Base-by-base conservation (phyloP, 2,797 vertebrate genomes). In the Danio tinwini region DNA sequence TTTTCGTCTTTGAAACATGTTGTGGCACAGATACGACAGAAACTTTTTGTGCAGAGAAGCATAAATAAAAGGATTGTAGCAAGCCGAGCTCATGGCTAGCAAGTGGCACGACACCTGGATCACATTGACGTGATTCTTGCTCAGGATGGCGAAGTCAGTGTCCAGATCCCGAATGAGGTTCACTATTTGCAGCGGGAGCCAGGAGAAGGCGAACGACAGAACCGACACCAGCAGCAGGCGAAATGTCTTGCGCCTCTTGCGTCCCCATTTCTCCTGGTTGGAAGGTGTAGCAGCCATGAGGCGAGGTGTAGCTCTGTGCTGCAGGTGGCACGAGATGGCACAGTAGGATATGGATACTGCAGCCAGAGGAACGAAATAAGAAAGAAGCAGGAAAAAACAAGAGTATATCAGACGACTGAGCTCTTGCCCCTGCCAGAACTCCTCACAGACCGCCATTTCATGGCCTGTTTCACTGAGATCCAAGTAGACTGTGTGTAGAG, bases 41-140 rank as follows among this genome's bases (percentile, higher is more conserved):
- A 95, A 93, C 88, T 96, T 97, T 83, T 94, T 63, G 0, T 97
- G 96, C 50, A 97, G 85, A 0, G 95, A 96, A 58, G 96, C 96
- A 0, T 97, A 97, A 86, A 97, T 96, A 75, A 97, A 97, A 0
- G 96, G 96, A 89, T 97, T 97, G 91, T 95, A 97, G 91, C 96
- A 97, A 50, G 96, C 87, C 0, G 96, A 97, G 90, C 94, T 96
- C 96, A 97, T 97, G 72, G 96, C 95, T 0, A 96, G 72, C 86
- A 96, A 91, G 90, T 96, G 96, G 72, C 94, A 95, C 0, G 95
- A 95, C 76, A 97, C 93, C 89, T 97, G 96, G 84, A 96, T 92
- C 83, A 96, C 89, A 0, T 96, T 96, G 64, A 96, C 69, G 0
- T 96, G 95, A 68, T 90, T 91, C 89, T 97, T 97, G 84, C 94